A percentile compares a stretch with the other conserved stretches of the same genome.
These are phyloP conservation scores for Elanus axillaris DNA, from an alignment of 2,113 vertebrate genomes.

Conservation along the genomic window DNA sequence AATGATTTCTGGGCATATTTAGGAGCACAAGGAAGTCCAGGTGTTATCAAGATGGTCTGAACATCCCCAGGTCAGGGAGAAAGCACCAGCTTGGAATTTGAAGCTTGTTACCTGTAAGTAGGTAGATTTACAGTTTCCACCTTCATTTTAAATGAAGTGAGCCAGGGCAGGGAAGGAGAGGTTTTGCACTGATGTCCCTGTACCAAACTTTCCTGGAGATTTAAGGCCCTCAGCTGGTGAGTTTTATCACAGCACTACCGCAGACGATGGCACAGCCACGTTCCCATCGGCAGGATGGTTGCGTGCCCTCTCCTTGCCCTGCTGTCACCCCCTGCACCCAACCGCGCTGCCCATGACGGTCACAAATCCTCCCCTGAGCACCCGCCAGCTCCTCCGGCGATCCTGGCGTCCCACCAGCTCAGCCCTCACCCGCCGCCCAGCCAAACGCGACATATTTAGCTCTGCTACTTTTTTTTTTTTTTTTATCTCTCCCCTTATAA, in stretches of 20 bases:
- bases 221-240: constrained; percentile 30
- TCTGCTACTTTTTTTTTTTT: background rate
- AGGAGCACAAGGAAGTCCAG: background rate
- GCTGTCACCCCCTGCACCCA: background rate
- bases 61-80: background rate
- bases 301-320: background rate
- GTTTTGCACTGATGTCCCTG: background rate
- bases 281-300: background rate
- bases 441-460: background rate
- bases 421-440: background rate
- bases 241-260: background rate
- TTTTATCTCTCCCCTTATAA: background rate
- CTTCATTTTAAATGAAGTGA: rapidly evolving
- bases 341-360: rapidly evolving
- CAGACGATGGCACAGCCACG: rapidly evolving
- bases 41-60: background rate
- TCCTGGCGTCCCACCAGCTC: background rate
- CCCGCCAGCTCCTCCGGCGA: background rate
- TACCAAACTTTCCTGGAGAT: background rate
- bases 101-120: rapidly evolving
- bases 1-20: background rate
- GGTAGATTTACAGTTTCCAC: background rate
- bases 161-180: background rate
- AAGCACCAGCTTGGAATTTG: background rate
- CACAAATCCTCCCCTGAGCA: background rate